Evolutionary conservation across 2,797 vertebrate genomes (phyloP), one percentile per base, ranked within the genome.

Genomic region (Oryzias sinensis): DNA sequence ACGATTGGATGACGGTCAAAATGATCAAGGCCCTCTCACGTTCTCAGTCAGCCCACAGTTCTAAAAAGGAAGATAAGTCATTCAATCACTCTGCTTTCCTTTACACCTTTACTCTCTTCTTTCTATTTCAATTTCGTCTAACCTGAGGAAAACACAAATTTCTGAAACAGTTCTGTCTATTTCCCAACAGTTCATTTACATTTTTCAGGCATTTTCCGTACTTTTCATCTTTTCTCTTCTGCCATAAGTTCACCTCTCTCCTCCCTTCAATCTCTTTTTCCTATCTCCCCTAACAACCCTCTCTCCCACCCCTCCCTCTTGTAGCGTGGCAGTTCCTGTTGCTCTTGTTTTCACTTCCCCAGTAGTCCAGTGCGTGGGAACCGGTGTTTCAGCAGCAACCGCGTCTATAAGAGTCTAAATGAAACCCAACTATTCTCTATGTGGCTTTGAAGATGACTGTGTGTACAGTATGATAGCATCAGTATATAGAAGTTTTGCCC

Each of bases 311-410:
- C 82, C 81, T 72, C 86, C 76, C 81, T 83, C 76, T 83, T 75
- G 72, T 63, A 70, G 82, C 86, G 88, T 81, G 81, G 77, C 76
- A 44, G 87, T 91, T 92, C 88, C 90, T 90, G 87, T 90, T 90
- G 84, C 86, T 87, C 88, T 89, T 87, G 84, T 88, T 90, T 88
- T 88, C 89, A 89, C 86, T 90, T 89, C 86, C 89, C 82, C 84
- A 79, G 70, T 48, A 65, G 81, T 84, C 77, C 68, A 79, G 65
- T 85, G 79, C 88, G 87, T 92, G 90, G 89, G 89, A 92, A 91
- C 84, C 87, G 80, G 80, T 5, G 24, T 68, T 81, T 85, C 53
- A 74, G 69, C 79, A 79, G 75, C 70, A 68, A 73, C 55, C 76
- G 69, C 55, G 80, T 84, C 76, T 79, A 72, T 14, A 15, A 52